A percentile compares a stretch with the other conserved stretches of the same genome.
Conservation (phyloP, 2,797 vertebrate genomes). For the Orientallactaga sibirica region DNA sequence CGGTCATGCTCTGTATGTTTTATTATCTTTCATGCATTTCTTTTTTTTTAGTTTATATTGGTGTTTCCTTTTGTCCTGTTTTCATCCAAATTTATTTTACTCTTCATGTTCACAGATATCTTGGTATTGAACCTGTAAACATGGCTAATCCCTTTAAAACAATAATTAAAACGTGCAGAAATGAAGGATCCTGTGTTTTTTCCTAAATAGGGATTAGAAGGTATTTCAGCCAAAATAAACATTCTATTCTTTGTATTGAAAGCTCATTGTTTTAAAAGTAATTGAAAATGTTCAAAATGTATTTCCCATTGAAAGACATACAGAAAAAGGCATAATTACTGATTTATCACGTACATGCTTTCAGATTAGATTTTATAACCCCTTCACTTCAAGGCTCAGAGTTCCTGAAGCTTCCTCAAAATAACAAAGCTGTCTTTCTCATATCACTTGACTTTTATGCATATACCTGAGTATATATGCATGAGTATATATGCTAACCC, state of each 20-base stretch:
- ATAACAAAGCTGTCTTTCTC: not conserved
- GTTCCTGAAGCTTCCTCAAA: not conserved
- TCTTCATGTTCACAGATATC: not conserved
- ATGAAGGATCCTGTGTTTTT: not conserved
- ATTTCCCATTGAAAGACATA: not conserved
- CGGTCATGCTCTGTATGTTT: not conserved
- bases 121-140: not conserved
- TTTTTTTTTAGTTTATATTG: not conserved
- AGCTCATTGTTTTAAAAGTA: not conserved
- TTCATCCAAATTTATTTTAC: not conserved
- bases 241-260: not conserved
- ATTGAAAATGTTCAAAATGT: not conserved
- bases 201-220: not conserved
- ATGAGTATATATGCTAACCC: not conserved
- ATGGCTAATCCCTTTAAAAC: not conserved
- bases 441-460: not conserved
- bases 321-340: not conserved
- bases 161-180: not conserved
- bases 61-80: not conserved
- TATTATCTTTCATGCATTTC: not conserved
- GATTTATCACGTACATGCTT: not conserved
- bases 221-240: not conserved
- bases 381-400: not conserved
- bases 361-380: not conserved
- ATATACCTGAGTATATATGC: not conserved